Evolutionary conservation across 2,888 invertebrate genomes (phyloP), one percentile per base, ranked within the genome.

Genomic region (Coelogynopora nodosa): DNA sequence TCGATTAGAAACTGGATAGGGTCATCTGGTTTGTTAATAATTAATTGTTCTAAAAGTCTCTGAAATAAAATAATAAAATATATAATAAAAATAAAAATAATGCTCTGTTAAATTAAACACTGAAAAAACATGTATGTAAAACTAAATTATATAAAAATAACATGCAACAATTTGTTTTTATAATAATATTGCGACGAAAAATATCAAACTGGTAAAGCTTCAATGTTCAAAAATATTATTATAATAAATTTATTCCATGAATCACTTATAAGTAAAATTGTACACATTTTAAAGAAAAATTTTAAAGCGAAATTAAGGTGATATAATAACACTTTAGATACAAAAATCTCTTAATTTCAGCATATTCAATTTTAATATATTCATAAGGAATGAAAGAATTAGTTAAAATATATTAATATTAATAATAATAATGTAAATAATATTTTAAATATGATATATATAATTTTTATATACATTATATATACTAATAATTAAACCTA

Each of bases 1-100:
- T 91, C 90, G 84, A 91, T 89, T 26, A 92, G 88, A 88, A 90
- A 92, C 30, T 88, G 87, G 2, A 92, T 87, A 27, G 92, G 92
- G 84, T 92, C 90, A 5, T 89, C 89, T 30, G 92, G 92, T 85
- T 90, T 90, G 87, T 90, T 88, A 30, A 91, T 89, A 2, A 92
- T 89, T 67, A 92, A 88, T 87, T 91, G 90, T 84, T 91, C 90
- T 86, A 92, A 87, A 49, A 92, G 88, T 86, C 90, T 89, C 92
- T 92, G 89, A 49, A 90, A 27, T 13, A 13, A 84, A 49, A 49
- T 49, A 49, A 10, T 49, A 49, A 49, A 49, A 49, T 49, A 49
- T 49, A 18, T 5, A 49, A 49, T 49, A 49, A 49, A 5, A 18
- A 10, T 49, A 49, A 49, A 49, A n/a, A n/a, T n/a, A n/a, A n/a